phyloP scores from a whole-genome alignment of 2,888 invertebrate genomes.

The Diploptera punctata region DNA sequence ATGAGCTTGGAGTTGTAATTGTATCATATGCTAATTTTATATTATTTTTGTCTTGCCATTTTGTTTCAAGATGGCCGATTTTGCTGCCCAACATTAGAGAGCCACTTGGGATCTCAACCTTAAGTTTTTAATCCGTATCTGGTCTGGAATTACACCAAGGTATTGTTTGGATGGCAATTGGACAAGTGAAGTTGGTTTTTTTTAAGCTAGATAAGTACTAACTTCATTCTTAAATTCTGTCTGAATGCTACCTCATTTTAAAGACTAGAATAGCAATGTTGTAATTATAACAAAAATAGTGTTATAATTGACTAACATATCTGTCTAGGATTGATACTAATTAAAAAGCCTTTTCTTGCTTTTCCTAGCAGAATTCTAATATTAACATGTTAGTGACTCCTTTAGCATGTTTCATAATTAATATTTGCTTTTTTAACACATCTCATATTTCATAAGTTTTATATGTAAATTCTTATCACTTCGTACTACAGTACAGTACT shows the following conservation, averaged over 20 bases:
- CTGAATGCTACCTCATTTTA: no score
- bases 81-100: constrained; percentile 13
- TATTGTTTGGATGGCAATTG: background rate
- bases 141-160: background rate
- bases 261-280: background rate
- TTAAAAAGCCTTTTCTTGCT: background rate
- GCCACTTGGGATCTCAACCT: background rate
- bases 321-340: background rate
- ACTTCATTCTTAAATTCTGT: background rate
- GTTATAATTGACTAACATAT: constrained; percentile 5
- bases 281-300: background rate
- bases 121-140: background rate
- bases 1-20: background rate
- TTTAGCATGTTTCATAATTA: no score
- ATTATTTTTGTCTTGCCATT: constrained; percentile 1
- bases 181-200: background rate
- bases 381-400: background rate
- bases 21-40: background rate
- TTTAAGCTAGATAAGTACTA: background rate
- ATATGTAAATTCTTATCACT: no score
- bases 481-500: no score
- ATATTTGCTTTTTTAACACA: no score
- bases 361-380: background rate
- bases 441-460: no score
- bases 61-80: constrained; percentile 18